Conservation (phyloP, 2,888 invertebrate genomes). For the Cremastobaeus sp. region DNA sequence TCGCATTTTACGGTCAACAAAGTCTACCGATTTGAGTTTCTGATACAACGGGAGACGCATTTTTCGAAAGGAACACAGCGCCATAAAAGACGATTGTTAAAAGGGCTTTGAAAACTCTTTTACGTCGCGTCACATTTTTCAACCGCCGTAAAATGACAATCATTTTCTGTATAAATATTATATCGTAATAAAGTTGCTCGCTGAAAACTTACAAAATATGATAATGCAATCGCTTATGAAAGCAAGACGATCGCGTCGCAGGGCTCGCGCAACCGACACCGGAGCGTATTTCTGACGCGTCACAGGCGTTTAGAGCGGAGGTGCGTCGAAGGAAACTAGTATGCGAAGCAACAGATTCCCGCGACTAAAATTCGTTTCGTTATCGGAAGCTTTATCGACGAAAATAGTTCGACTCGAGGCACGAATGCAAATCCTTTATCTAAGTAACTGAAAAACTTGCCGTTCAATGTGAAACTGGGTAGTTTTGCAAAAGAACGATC, state of each 20-base stretch:
- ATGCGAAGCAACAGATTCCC: slow-evolving; percentile 26
- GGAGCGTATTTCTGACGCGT: slow-evolving; percentile 8
- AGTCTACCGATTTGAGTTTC: slow-evolving; percentile 42
- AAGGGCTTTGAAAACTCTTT: slow-evolving; percentile 36
- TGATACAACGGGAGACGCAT: slow-evolving; percentile 35
- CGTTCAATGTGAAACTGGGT: too few relatives aligned
- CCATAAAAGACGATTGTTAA: slow-evolving; percentile 48
- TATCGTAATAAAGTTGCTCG: slow-evolving; percentile 35
- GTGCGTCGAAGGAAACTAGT: slow-evolving; percentile 20
- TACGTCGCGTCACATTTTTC: slow-evolving; percentile 27
- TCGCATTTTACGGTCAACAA: slow-evolving; percentile 42
- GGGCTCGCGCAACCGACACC: neutral
- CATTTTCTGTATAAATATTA: slow-evolving; percentile 45
- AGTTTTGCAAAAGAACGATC: too few relatives aligned
- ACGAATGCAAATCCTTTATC: slow-evolving; percentile 15
- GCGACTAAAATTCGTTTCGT: slow-evolving; percentile 12
- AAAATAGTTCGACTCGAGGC: slow-evolving; percentile 17
- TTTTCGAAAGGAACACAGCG: slow-evolving; percentile 47
- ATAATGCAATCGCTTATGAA: slow-evolving; percentile 42
- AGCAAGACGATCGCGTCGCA: slow-evolving; percentile 7
- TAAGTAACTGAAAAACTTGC: too few relatives aligned
- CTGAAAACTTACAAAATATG: slow-evolving; percentile 37
- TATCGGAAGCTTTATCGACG: slow-evolving; percentile 22
- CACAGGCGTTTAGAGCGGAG: slow-evolving; percentile 1
- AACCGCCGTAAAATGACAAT: slow-evolving; percentile 50